Conservation (phyloP, 2,888 invertebrate species). For the Hyppa rectilinea region DNA sequence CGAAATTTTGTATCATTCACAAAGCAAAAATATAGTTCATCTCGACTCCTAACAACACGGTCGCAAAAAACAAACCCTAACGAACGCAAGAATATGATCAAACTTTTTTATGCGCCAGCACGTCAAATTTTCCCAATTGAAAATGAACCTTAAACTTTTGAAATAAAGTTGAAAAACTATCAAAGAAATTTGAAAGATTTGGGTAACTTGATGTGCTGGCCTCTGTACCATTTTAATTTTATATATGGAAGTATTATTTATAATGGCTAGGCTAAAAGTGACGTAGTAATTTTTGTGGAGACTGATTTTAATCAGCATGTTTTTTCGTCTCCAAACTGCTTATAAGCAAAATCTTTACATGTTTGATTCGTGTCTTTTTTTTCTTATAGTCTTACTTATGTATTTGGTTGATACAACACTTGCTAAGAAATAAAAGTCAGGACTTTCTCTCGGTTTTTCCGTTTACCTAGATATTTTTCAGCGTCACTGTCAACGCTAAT, state of each 20-base stretch:
- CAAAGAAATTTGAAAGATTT: too few relatives aligned
- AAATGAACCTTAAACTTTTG: too few relatives aligned
- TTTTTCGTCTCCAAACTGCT: neutral
- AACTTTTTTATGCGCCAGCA: conserved; percentile 40
- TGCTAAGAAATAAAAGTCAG: neutral
- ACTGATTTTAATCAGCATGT: neutral
- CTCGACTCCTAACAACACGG: neutral
- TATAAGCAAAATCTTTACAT: neutral
- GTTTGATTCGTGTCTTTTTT: neutral
- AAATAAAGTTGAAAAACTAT: too few relatives aligned
- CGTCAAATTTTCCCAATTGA: too few relatives aligned
- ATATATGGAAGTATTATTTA: conserved; percentile 14
- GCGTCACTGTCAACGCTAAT: neutral
- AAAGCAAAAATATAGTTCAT: conserved; percentile 50
- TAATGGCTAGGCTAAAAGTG: neutral
- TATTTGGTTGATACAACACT: too few relatives aligned
- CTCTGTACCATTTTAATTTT: conserved; percentile 21
- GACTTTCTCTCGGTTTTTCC: neutral
- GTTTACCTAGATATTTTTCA: neutral
- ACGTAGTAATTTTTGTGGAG: neutral
- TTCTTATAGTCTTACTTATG: neutral
- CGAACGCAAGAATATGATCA: conserved; percentile 25
- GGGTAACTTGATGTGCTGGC: too few relatives aligned
- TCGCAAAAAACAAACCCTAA: too few relatives aligned
- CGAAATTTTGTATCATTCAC: conserved; percentile 40